Conservation (phyloP, 1,140 invertebrate species). For the Littorina saxatilis region DNA sequence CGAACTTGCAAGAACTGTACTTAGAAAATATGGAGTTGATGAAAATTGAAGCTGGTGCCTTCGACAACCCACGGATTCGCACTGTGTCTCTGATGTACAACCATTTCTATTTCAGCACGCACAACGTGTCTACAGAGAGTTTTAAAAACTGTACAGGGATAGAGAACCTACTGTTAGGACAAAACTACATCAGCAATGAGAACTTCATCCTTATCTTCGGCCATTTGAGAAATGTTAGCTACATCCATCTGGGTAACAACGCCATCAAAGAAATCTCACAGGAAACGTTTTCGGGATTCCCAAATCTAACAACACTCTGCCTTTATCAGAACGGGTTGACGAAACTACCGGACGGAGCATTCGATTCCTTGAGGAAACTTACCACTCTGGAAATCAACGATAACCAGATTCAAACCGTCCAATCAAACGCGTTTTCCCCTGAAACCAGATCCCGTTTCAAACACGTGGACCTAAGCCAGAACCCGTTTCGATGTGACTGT, state of each 20-base stretch:
- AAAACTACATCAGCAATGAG: neutral
- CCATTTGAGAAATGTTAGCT: neutral
- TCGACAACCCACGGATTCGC: neutral
- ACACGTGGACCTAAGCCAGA: neutral
- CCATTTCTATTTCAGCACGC: neutral
- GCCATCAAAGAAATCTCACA: neutral
- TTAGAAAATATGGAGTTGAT: neutral
- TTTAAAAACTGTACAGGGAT: neutral
- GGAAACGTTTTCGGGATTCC: neutral
- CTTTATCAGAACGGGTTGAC: neutral
- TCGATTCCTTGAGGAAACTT: neutral
- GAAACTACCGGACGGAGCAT: neutral
- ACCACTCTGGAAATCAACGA: neutral
- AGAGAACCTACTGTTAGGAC: neutral
- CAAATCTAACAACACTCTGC: neutral
- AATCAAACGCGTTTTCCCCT: neutral
- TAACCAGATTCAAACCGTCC: neutral
- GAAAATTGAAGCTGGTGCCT: neutral
- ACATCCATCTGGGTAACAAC: neutral
- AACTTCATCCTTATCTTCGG: neutral
- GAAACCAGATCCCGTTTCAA: neutral
- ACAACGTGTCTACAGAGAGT: neutral
- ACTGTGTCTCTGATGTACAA: neutral
- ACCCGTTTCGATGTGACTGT: conserved; percentile 33
- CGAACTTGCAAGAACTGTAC: neutral